Evolutionary conservation across 2,888 invertebrate species (phyloP), one percentile per base, ranked within the genome.

Genomic region (Camptogramma bilineatum): DNA sequence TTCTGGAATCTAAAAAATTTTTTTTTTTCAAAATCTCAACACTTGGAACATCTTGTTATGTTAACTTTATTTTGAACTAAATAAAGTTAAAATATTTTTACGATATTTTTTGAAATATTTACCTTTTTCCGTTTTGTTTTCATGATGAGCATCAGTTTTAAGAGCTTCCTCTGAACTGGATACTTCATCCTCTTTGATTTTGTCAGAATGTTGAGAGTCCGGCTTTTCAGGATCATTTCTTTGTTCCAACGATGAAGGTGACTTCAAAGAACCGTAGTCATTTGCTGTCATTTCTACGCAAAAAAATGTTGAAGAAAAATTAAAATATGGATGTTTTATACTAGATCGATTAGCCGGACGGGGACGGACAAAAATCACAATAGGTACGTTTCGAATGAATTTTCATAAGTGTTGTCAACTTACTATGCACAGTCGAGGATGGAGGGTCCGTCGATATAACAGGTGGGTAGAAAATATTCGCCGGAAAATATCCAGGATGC

Each of bases 141-240:
- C 74, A 10, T 59, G 64, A n/a, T 66, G 58, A 16, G 56, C 66
- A 18, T 82, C 82, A 7, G 73, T 71, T 72, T 82, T 90, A 63
- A 76, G 86, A 17, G 95, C 94, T 84, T 96, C 96, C 80, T 96
- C 96, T 0, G 96, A 96, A 82, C 96, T 96, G 19, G 95, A 95
- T 0, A 96, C 96, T 86, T 96, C 96, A 75, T 96, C 96, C 73
- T 96, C 96, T 79, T 96, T 96, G 21, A 87, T 78, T 75, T 80
- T 88, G 13, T 87, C 87, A 0, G 80, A 62, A 9, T 89, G 82
- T 21, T 91, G 87, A 0, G 90, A 83, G 59, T 91, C 86, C 2
- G 91, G 78, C 67, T 88, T 85, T 47, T 87, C 85, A 52, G 87
- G 66, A 70, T 62, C 62, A 17, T 73, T 70, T 83, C 78, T 65